Evolutionary conservation across 2,888 invertebrate genomes (phyloP).

Genomic region (Diarsia dahlii): DNA sequence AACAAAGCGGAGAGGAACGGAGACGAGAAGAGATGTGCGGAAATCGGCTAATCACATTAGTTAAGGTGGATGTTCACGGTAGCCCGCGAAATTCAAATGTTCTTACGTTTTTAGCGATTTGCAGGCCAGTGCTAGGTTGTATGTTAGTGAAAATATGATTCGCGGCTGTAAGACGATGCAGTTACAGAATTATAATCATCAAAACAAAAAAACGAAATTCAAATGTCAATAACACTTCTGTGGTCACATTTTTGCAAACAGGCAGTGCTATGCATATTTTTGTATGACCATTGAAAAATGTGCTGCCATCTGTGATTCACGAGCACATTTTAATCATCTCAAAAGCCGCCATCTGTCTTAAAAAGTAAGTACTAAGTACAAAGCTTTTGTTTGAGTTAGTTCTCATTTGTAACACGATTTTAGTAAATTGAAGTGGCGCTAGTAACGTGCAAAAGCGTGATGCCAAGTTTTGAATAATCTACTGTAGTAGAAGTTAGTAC

Average conservation of each 20-base stretch:
- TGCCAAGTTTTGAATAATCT: conserved; percentile 13
- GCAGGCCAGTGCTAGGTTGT: no score
- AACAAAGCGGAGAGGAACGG: no score
- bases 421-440: conserved; percentile 8
- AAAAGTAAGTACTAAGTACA: neutral
- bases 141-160: no score
- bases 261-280: neutral
- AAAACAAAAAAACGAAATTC: no score
- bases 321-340: neutral
- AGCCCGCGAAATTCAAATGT: no score
- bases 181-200: no score
- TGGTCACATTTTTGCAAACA: neutral
- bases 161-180: no score
- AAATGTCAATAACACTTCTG: neutral
- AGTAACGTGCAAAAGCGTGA: neutral
- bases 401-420: neutral
- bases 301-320: conserved; percentile 47
- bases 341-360: conserved; percentile 38
- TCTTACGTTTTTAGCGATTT: no score
- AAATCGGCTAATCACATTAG: no score
- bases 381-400: conserved; percentile 11
- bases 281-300: neutral
- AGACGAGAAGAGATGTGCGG: no score
- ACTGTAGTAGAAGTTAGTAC: neutral
- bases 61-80: no score